Evolutionary conservation across 2,888 invertebrate genomes (phyloP), one percentile per base, ranked within the genome.

Genomic region (Podabrus alpinus): DNA sequence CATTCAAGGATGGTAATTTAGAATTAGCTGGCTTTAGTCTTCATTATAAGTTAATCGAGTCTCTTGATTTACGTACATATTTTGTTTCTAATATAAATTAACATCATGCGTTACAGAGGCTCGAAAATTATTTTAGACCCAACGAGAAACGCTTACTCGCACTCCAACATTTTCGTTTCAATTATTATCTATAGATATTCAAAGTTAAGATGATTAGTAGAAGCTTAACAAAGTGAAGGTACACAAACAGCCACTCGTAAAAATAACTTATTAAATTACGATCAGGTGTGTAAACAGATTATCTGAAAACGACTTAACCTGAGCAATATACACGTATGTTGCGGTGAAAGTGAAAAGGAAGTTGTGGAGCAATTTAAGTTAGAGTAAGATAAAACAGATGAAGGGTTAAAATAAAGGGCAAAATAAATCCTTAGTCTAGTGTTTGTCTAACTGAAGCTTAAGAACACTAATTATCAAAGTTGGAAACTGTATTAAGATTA

Each of bases 401-500:
- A 77, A 78, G 80, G 78, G 78, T 72, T 69, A 73, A 76, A 80
- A 80, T 79, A 79, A 82, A 80, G 79, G 80, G 79, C 80, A 83
- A 83, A 86, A 86, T 85, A 86, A 86, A 86, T 86, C 86, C 84
- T 84, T 83, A 83, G 84, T 83, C 80, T 82, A 82, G 83, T 86
- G 86, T 87, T 87, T 87, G 87, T 86, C 85, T 87, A 87, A 85
- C 86, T 84, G 83, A 82, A 82, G 86, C 86, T 87, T 87, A 87
- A 87, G 86, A 87, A 86, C 86, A 86, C 87, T 87, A 87, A 87
- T 87, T 87, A 87, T 87, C 86, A 86, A 87, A 87, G 86, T 87
- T 87, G 85, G 85, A 86, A 87, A 87, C 87, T 87, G 87, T 87
- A 87, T 87, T 87, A 87, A 87, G 87, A 87, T 87, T 87, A 87